These are phyloP conservation scores for Carapus acus DNA, from an alignment of 2,797 vertebrate species.

Conservation along the genomic window DNA sequence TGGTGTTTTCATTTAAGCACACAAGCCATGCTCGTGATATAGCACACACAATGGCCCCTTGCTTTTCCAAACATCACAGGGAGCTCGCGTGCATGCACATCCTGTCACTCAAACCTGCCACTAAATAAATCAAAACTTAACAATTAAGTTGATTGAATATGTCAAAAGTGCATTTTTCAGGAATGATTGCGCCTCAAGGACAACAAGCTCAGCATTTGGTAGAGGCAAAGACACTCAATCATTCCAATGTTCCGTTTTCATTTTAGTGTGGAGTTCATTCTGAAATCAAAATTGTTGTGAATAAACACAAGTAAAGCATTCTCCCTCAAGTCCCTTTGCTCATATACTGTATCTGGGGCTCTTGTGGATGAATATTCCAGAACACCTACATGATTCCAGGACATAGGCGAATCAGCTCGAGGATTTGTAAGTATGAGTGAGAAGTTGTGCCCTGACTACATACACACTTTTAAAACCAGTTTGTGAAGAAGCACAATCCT, in stretches of 20 bases:
- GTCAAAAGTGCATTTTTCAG: constrained; percentile 35
- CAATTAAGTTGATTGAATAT: constrained; percentile 24
- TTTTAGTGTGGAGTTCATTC: too few relatives aligned
- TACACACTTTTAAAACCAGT: too few relatives aligned
- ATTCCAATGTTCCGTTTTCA: too few relatives aligned
- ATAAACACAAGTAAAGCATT: too few relatives aligned
- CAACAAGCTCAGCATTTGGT: constrained; percentile 9
- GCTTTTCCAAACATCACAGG: constrained; percentile 62
- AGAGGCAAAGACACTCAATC: constrained; percentile 10
- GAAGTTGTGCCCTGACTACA: too few relatives aligned
- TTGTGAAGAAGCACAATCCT: too few relatives aligned
- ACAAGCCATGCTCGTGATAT: constrained; percentile 65
- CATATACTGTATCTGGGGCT: constrained; percentile 14
- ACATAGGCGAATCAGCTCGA: too few relatives aligned
- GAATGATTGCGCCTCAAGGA: constrained; percentile 22
- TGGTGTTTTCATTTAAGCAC: constrained; percentile 68
- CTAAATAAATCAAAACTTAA: constrained; percentile 11
- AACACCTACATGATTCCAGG: constrained; percentile 15
- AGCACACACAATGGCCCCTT: constrained; percentile 64
- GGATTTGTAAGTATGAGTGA: constrained; percentile 31
- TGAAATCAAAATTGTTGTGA: too few relatives aligned
- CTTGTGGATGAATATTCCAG: constrained; percentile 14
- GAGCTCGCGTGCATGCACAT: constrained; percentile 48
- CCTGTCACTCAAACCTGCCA: constrained; percentile 51
- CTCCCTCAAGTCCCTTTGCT: too few relatives aligned